These are phyloP conservation scores for Casuarius casuarius DNA, from an alignment of 2,113 vertebrate genomes.

Conservation along the genomic window DNA sequence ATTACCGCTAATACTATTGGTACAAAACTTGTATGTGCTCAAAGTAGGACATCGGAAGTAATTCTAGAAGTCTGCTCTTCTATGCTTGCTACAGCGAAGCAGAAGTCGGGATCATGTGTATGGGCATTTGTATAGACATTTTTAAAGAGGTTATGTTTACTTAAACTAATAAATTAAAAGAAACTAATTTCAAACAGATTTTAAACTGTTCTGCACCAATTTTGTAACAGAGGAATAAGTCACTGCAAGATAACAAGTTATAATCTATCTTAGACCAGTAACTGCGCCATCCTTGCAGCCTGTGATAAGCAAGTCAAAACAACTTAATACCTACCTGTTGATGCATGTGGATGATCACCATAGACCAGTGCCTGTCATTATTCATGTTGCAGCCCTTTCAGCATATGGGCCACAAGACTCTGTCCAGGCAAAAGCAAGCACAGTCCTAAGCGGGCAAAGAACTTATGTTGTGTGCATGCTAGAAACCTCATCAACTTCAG, in stretches of 20 bases:
- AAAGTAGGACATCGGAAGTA: not conserved
- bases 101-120: not conserved
- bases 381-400: not conserved
- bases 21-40: not conserved
- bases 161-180: not conserved
- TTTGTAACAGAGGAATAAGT: not conserved
- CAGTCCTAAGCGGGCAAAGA: not conserved
- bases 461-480: fast-evolving
- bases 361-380: no score
- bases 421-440: not conserved
- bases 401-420: fast-evolving
- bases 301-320: not conserved
- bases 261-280: not conserved
- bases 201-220: not conserved
- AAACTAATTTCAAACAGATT: not conserved
- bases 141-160: not conserved
- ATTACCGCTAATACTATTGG: not conserved
- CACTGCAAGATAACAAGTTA: not conserved
- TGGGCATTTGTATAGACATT: not conserved
- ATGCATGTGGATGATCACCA: fast-evolving
- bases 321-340: no score
- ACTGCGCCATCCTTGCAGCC: not conserved
- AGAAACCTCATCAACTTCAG: no score
- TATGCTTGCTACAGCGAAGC: not conserved
- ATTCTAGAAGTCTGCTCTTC: not conserved